Percentiles rank a stretch among this genome's conserved stretches.
These are phyloP conservation scores for Limnodromus scolopaceus DNA, from an alignment of 2,797 vertebrate genomes.

Conservation along the genomic window DNA sequence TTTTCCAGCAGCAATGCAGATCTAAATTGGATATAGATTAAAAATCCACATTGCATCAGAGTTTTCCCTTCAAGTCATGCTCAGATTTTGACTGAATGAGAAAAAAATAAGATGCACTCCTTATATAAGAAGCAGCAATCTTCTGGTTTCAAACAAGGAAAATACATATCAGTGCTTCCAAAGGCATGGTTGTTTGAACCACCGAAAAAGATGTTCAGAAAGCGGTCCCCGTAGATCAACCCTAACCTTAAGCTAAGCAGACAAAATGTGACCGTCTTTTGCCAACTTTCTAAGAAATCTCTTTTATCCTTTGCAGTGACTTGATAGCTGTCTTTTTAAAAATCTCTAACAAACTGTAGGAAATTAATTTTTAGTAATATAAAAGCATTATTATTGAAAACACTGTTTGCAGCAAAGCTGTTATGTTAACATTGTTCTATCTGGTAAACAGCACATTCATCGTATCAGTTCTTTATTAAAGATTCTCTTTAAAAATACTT, in stretches of 20 bases:
- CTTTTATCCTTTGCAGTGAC: not conserved
- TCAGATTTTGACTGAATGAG: not conserved
- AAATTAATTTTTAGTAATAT: not conserved
- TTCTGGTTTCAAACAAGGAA: not conserved
- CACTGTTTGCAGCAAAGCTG: not conserved
- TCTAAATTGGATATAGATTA: not conserved
- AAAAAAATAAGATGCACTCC: not conserved
- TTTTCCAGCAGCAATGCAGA: not conserved
- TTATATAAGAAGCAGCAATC: not conserved
- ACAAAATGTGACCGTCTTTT: not conserved
- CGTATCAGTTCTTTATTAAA: not conserved
- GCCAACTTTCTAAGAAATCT: not conserved
- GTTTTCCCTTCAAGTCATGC: not conserved
- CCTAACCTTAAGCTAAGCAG: not conserved
- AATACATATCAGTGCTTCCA: not conserved
- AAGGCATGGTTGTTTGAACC: not conserved
- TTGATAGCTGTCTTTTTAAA: not conserved
- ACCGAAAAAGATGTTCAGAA: not conserved
- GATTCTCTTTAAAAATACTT: slow-evolving; percentile 15
- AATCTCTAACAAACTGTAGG: not conserved
- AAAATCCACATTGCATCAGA: not conserved
- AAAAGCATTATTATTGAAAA: not conserved
- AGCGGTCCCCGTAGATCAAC: not conserved
- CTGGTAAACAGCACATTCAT: not conserved
- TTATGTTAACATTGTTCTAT: not conserved